Conservation (phyloP, 2,113 vertebrate genomes). For the Seriola aureovittata region DNA sequence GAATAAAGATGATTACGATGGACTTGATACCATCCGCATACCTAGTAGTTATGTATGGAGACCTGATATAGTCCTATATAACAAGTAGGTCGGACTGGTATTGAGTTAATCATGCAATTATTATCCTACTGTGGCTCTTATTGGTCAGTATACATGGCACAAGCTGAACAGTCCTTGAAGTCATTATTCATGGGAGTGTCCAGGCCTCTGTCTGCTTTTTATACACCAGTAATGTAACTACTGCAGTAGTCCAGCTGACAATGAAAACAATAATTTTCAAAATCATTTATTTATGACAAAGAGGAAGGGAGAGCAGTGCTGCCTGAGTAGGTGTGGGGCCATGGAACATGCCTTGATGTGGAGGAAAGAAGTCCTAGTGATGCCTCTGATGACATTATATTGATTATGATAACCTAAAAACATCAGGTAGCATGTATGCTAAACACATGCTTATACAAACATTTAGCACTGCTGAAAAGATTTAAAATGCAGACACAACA, state of each 20-base stretch:
- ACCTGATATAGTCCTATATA: constrained; percentile 94
- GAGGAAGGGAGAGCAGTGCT: background rate
- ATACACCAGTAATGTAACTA: constrained; percentile 20
- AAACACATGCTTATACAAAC: background rate
- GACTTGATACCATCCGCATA: constrained; percentile 92
- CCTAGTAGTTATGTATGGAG: constrained; percentile 94
- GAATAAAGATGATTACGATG: constrained; percentile 89
- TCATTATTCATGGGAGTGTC: constrained; percentile 66
- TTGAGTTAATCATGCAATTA: constrained; percentile 57
- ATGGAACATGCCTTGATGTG: background rate
- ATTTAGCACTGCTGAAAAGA: background rate
- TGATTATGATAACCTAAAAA: background rate
- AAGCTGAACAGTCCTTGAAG: constrained; percentile 69
- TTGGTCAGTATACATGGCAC: constrained; percentile 54
- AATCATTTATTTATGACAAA: too few species aligned
- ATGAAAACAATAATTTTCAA: background rate
- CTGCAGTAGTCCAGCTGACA: background rate
- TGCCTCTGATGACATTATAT: background rate
- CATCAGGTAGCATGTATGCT: background rate
- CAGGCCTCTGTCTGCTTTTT: constrained; percentile 57
- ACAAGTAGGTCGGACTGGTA: constrained; percentile 89
- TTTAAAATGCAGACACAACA: constrained; percentile 60
- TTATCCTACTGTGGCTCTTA: background rate
- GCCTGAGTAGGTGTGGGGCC: background rate
- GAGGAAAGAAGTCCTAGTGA: background rate